Base-by-base conservation (phyloP, 2,888 invertebrate species). In the Sesia bembeciformis region DNA sequence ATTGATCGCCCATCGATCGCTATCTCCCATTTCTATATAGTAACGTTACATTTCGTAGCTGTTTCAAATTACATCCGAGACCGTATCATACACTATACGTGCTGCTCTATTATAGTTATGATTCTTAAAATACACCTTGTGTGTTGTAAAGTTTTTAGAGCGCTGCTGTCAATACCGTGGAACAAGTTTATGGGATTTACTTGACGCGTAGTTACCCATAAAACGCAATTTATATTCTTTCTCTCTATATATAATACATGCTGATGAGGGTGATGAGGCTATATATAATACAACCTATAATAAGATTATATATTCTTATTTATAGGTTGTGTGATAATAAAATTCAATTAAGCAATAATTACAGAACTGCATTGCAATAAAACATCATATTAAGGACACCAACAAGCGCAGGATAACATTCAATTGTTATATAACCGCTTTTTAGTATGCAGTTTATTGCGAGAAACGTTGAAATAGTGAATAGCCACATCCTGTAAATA, bases 401-500 rank as follows among this genome's bases (percentile, higher is more conserved):
- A 46, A 46, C 46, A 46, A 46, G 23, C 46, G 8, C n/a, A 46
- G 46, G 7, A 46, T n/a, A 46, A 46, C 46, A 3, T 23, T 8
- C 8, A 8, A 7, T 8, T n/a, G 23, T 46, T 46, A 46, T 46
- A 7, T 46, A 46, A 46, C 46, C 23, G 8, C 8, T n/a, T 46
- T 23, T 46, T 46, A 46, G 23, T 46, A 5, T 46, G 8, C 8
- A 46, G 46, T 23, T 43, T 4, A 3, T 8, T 46, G 46, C 46
- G 8, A 8, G n/a, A 46, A 46, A 46, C 38, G 38, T 38, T 5
- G 23, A 7, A 50, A 38, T 50, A 50, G 38, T 62, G 72, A 72
- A 72, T 74, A 74, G 69, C 78, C 74, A 79, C 79, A 79, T 85
- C 86, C 86, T 85, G 82, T 73, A 73, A 70, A 68, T 78, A 74